A percentile compares a stretch with the other conserved stretches of the same genome.
These are phyloP conservation scores for Muscicapa striata DNA, from an alignment of 2,797 vertebrate species.

Conservation along the genomic window DNA sequence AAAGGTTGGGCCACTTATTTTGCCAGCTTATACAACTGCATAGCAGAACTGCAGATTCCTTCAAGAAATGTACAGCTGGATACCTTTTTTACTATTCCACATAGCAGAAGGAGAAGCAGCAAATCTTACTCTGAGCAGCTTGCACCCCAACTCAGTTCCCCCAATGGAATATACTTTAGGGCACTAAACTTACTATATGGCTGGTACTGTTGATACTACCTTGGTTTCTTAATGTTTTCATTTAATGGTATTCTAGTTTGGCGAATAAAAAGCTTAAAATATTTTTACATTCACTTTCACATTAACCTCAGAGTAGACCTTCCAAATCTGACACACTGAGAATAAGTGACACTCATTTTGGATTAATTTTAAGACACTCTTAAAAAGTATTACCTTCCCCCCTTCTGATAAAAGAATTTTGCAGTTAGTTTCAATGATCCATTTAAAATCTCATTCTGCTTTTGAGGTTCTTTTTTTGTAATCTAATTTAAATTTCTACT, in stretches of 20 bases:
- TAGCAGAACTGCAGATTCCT: not conserved
- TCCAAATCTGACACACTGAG: constrained; percentile 37
- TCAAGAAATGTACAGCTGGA: rapidly evolving
- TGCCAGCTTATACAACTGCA: not conserved
- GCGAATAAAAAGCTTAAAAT: not conserved
- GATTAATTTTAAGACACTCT: constrained; percentile 57
- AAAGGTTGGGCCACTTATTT: not conserved
- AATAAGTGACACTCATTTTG: constrained; percentile 53
- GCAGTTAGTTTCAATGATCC: constrained; percentile 65
- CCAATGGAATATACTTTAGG: not conserved
- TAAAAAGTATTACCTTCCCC: constrained; percentile 49
- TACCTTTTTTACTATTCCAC: not conserved
- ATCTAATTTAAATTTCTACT: constrained; percentile 76
- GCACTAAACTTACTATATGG: not conserved
- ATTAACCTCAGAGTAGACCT: constrained; percentile 30
- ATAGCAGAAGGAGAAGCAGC: not conserved
- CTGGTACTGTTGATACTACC: not conserved
- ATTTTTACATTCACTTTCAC: constrained; percentile 2
- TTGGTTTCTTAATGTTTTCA: not conserved
- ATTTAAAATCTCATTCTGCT: constrained; percentile 73
- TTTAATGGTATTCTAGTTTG: not conserved
- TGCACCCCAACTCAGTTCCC: not conserved
- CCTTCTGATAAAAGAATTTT: constrained; percentile 53
- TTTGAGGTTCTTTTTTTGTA: constrained; percentile 61
- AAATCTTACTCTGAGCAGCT: not conserved